A percentile compares a stretch with the other conserved stretches of the same genome.
Conservation (phyloP, 2,888 invertebrate species). For the Uloborus plumipes region DNA sequence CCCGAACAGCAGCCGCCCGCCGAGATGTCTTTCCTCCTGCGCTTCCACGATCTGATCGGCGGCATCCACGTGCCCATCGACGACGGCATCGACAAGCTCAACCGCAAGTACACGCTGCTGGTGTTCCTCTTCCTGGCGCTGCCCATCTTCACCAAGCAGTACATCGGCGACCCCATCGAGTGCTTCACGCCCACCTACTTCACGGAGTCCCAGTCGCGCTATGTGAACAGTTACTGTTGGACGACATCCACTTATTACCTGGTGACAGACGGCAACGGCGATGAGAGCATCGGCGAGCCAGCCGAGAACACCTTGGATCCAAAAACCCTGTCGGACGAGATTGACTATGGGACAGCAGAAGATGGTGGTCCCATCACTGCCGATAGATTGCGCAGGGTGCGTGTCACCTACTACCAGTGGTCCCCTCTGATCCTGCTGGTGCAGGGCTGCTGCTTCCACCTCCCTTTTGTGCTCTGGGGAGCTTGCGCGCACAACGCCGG, state of each 20-base stretch:
- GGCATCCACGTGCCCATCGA: slow-evolving; percentile 71
- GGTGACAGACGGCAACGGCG: slow-evolving; percentile 67
- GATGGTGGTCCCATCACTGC: slow-evolving; percentile 66
- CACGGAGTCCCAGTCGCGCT: slow-evolving; percentile 70
- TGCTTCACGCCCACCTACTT: slow-evolving; percentile 72
- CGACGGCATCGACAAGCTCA: slow-evolving; percentile 72
- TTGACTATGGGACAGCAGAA: slow-evolving; percentile 66
- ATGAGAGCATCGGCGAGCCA: slow-evolving; percentile 59
- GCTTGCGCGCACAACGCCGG: slow-evolving; percentile 69
- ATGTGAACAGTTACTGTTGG: slow-evolving; percentile 71
- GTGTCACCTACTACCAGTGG: slow-evolving; percentile 71
- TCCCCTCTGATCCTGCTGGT: slow-evolving; percentile 70
- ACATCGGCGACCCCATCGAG: slow-evolving; percentile 73
- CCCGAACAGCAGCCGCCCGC: slow-evolving; percentile 6
- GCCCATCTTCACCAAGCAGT: slow-evolving; percentile 73
- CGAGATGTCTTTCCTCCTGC: slow-evolving; percentile 67
- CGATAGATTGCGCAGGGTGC: slow-evolving; percentile 67
- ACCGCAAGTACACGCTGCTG: slow-evolving; percentile 72
- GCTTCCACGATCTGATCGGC: slow-evolving; percentile 69
- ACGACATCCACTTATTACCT: slow-evolving; percentile 71
- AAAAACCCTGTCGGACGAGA: slow-evolving; percentile 67
- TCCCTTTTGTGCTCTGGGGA: slow-evolving; percentile 72
- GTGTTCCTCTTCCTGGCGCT: slow-evolving; percentile 72
- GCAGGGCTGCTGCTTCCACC: slow-evolving; percentile 71
- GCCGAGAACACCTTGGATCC: slow-evolving; percentile 66